Conservation (phyloP, 2,113 vertebrate genomes). For the Ondatra zibethicus region DNA sequence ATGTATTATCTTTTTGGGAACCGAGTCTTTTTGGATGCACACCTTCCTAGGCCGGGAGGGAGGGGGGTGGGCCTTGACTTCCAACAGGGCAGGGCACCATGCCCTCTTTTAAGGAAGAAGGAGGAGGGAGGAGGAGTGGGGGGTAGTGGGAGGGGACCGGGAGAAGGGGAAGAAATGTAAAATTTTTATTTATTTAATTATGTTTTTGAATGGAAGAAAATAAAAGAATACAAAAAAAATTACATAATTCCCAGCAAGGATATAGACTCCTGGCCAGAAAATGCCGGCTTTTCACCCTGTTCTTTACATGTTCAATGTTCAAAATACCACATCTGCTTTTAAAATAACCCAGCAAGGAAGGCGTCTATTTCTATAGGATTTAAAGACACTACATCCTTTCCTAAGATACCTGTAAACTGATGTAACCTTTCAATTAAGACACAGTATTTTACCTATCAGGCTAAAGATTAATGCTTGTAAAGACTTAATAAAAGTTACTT, state of each 20-base stretch:
- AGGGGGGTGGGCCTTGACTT: no score
- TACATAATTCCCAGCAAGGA: constrained; percentile 51
- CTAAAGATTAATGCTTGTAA: neutral
- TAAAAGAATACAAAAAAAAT: no score
- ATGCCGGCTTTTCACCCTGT: neutral
- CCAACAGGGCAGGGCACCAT: no score
- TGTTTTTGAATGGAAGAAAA: no score
- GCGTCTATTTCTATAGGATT: neutral
- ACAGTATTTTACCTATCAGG: neutral
- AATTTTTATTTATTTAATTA: no score
- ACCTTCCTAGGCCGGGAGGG: no score
- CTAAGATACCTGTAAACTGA: neutral
- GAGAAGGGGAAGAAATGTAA: no score
- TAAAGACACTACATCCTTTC: neutral
- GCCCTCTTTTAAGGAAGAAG: no score
- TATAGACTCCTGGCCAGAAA: neutral
- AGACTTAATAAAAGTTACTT: constrained; percentile 19
- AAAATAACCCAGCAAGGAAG: neutral
- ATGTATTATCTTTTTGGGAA: no score
- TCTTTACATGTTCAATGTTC: neutral
- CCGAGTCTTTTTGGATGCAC: no score
- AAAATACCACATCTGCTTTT: neutral
- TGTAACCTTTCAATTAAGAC: constrained; percentile 30
- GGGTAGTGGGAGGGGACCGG: no score
- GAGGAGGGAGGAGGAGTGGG: no score